These are phyloP conservation scores for Monopis laevigella DNA, from an alignment of 2,888 invertebrate species.

Conservation along the genomic window DNA sequence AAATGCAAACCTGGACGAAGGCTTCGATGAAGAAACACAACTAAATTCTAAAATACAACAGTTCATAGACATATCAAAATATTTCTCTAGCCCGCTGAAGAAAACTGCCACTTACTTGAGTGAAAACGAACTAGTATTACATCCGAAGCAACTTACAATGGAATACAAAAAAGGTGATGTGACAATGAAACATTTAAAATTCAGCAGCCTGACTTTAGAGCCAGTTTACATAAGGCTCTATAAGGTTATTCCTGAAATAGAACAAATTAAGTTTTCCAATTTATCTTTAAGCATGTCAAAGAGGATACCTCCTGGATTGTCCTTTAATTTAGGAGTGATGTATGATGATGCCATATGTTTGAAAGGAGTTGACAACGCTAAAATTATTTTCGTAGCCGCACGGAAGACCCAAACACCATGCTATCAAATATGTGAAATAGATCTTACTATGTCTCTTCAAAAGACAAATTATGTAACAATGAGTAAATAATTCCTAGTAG, in stretches of 20 bases:
- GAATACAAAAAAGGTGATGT: conserved; percentile 42
- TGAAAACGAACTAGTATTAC: conserved; percentile 41
- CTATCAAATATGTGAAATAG: conserved; percentile 54
- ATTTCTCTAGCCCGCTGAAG: conserved; percentile 46
- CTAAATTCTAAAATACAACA: conserved; percentile 41
- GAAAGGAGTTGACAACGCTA: conserved; percentile 33
- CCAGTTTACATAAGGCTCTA: conserved; percentile 49
- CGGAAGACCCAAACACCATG: conserved; percentile 50
- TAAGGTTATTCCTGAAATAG: conserved; percentile 45
- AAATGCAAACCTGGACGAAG: no score
- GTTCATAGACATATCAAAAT: conserved; percentile 53
- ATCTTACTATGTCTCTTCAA: conserved; percentile 28
- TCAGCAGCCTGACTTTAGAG: conserved; percentile 43
- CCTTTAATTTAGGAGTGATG: conserved; percentile 41
- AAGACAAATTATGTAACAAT: no score
- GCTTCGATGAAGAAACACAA: no score
- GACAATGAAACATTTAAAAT: conserved; percentile 41
- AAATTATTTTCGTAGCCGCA: conserved; percentile 50
- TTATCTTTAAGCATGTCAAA: conserved; percentile 39
- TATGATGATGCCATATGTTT: conserved; percentile 51
- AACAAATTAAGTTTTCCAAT: conserved; percentile 48
- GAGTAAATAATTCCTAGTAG: no score
- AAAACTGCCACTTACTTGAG: conserved; percentile 52
- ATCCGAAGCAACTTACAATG: conserved; percentile 39
- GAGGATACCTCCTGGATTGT: conserved; percentile 49